phyloP scores from a whole-genome alignment of 2,888 invertebrate genomes.

The Andricus curvator region DNA sequence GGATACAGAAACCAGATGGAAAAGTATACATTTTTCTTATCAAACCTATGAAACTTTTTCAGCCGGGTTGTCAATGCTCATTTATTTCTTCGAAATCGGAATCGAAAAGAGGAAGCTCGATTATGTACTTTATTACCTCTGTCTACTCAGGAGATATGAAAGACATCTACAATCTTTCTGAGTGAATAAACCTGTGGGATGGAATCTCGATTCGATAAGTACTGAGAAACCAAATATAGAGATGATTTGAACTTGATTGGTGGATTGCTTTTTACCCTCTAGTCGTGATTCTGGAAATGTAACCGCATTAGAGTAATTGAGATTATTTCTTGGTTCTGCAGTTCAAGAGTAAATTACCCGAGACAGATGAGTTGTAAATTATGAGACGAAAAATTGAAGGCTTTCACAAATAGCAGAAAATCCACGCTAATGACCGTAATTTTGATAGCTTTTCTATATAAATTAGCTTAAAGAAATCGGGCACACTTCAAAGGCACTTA shows the following conservation, averaged over 20 bases:
- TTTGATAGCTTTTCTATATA: background rate
- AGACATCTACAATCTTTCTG: background rate
- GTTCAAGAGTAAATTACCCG: background rate
- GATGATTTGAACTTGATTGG: constrained; percentile 20
- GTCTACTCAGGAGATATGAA: constrained; percentile 9
- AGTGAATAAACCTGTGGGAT: constrained; percentile 4
- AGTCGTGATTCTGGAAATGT: background rate
- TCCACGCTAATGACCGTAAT: background rate
- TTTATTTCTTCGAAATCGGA: background rate
- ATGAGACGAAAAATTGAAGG: background rate
- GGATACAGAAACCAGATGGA: too few relatives aligned
- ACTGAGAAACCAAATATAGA: constrained; percentile 19
- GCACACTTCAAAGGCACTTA: too few relatives aligned
- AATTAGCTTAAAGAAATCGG: too few relatives aligned
- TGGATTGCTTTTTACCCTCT: background rate
- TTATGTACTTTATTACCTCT: constrained; percentile 7
- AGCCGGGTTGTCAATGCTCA: background rate
- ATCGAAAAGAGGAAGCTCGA: background rate
- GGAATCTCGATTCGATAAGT: constrained; percentile 1
- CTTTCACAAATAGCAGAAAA: background rate
- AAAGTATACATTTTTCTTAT: too few relatives aligned
- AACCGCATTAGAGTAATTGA: constrained; percentile 15
- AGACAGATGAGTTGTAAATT: background rate
- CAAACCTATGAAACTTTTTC: too few relatives aligned
- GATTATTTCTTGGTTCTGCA: background rate